Base-by-base conservation (phyloP, 2,113 vertebrate species). In the Rhinogobius similis region DNA sequence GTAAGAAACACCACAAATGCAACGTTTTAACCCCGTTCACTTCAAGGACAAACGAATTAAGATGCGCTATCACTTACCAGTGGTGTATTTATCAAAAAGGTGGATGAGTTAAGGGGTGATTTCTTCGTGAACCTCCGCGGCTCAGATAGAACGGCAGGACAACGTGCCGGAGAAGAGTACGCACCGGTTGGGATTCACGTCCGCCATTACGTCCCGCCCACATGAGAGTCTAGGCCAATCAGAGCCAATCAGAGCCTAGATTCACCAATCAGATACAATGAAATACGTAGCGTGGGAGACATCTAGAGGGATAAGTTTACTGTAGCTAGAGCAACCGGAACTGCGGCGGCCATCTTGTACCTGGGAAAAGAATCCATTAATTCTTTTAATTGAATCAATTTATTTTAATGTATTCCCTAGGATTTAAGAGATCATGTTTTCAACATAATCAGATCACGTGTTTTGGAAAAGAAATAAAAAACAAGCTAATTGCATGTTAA, bases 81-180 rank as follows among this genome's bases (percentile, higher is more conserved):
- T 21, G 83, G 71, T 62, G 77, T 75, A 75, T 69, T 75, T 66
- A 77, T 87, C 78, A 72, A 78, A 72, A 53, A 9, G 4, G 64
- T 62, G 9, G 62, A 18, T 73, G 59, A 26, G 62, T 18, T 77
- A 82, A 73, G 18, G n/a, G 70, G 78, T 75, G 81, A 81, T 81
- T 81, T 82, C 69, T 78, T 23, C 20, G 32, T 55, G 66, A 85
- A 84, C 76, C 74, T 73, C 78, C 84, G 75, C 79, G 5, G 65
- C 43, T 63, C 67, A 39, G 41, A 67, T 46, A 70, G 71, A 75
- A 64, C 79, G 70, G 82, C 79, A 84, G 74, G 75, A 81, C 85
- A 90, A 89, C 89, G 92, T 93, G 92, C 89, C 72, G 56, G 50
- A 76, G 62, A 63, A 43, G 53, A 64, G 32, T 73, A 79, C 39